These are phyloP conservation scores for Icerya purchasi DNA, from an alignment of 2,888 invertebrate species.

Conservation along the genomic window DNA sequence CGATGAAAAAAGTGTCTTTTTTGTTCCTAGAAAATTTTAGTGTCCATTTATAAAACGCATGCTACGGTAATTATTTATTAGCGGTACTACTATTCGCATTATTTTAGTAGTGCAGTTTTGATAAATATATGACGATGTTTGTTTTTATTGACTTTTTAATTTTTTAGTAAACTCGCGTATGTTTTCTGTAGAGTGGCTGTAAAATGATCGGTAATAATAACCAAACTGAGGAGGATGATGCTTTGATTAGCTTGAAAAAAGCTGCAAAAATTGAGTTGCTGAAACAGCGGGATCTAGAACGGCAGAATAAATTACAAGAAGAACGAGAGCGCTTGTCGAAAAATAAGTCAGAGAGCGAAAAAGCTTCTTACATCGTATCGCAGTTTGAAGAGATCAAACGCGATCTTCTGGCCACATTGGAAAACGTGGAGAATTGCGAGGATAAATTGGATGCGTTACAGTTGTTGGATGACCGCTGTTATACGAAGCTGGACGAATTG, in stretches of 20 bases:
- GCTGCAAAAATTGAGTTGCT: slow-evolving; percentile 6
- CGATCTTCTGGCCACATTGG: slow-evolving; percentile 1
- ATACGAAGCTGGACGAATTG: slow-evolving; percentile 10
- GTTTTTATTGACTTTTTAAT: no score
- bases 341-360: slow-evolving; percentile 3
- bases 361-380: neutral
- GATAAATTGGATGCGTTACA: slow-evolving; percentile 8
- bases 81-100: no score
- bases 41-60: no score
- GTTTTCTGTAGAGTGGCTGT: no score
- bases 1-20: no score
- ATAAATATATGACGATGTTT: no score
- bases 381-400: slow-evolving; percentile 5
- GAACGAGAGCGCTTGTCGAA: neutral
- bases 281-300: slow-evolving; percentile 5
- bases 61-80: no score
- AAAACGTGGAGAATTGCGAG: slow-evolving; percentile 6
- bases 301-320: neutral
- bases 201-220: no score
- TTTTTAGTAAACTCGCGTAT: no score
- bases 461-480: slow-evolving; percentile 8
- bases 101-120: no score
- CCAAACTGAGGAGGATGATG: neutral
- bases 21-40: no score
- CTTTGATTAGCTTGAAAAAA: neutral